Base-by-base conservation (phyloP, 2,888 invertebrate species). In the Podabrus alpinus region DNA sequence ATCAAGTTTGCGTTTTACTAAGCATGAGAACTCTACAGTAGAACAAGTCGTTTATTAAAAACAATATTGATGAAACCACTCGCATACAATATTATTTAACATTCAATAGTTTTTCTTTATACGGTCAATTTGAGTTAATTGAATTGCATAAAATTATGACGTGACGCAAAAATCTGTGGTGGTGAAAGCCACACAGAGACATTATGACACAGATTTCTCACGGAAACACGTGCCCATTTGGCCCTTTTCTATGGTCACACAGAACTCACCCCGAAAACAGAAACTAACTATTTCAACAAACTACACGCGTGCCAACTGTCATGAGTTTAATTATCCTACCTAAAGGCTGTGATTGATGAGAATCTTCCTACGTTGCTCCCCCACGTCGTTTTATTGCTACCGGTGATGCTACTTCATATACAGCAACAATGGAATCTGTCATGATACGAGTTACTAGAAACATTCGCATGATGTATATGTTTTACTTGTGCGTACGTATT, bases 281-380 rank as follows among this genome's bases (percentile, higher is more conserved):
- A 69, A 76, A 71, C 66, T 73, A 71, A 70, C 29, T 68, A 74
- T 62, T 72, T 64, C 71, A 21, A 70, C 69, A 29, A 70, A 66
- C 64, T 71, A 78, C 73, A 69, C 78, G 76, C 78, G 78, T 78
- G 78, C 71, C 77, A 70, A 73, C 73, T 77, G 74, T 72, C 74
- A 69, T 25, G 78, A 72, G 73, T 78, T 77, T 78, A 78, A 78
- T 78, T 77, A 77, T 77, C 78, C 71, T 71, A 73, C 69, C 72
- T 77, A 72, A 76, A 70, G 69, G 78, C 66, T 74, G 75, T 78
- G 78, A 78, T 78, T 75, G 78, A 78, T 78, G 76, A 66, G 71
- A 76, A 66, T 45, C 16, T 69, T 66, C 69, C 69, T 62, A 71
- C 69, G 69, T 74, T 76, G 66, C 70, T 71, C 76, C 78, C 72